Percentiles rank a stretch among this genome's conserved stretches.
Conservation (phyloP, 2,888 invertebrate species). For the Hyalella azteca region DNA sequence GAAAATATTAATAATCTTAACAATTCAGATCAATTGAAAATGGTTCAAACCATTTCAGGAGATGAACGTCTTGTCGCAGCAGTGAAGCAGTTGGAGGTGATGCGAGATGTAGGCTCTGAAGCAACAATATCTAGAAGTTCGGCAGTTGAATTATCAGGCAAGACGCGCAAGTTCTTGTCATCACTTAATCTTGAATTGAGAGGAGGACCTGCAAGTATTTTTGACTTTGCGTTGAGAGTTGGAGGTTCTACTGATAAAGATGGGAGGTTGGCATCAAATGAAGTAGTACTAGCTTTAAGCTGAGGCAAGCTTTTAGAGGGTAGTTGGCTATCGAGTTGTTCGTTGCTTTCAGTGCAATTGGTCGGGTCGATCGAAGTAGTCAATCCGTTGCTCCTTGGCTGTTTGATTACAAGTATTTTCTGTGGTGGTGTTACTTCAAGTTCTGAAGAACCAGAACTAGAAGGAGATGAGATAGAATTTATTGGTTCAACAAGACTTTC, state of each 20-base stretch:
- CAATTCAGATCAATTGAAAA: no score
- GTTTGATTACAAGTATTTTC: background rate
- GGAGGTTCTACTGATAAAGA: background rate
- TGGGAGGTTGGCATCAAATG: background rate
- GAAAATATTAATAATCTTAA: no score
- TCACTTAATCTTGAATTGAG: background rate
- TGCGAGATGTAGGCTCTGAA: no score
- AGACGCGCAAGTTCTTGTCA: background rate
- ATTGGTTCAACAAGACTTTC: background rate
- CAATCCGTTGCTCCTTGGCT: conserved; percentile 5
- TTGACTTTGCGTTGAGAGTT: background rate
- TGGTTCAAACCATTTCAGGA: no score
- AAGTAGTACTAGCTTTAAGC: background rate
- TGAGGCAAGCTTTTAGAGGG: background rate
- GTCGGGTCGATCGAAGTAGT: conserved; percentile 7
- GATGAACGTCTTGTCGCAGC: no score
- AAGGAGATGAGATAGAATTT: no score
- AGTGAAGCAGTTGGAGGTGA: no score
- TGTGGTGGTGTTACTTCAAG: conserved; percentile 29
- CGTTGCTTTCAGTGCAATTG: background rate
- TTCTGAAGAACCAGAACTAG: no score
- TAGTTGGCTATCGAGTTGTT: background rate
- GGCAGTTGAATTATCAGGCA: no score
- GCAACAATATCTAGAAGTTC: no score
- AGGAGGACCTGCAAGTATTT: background rate